Base-by-base conservation (phyloP, 2,888 invertebrate genomes). In the Hemistola chrysoprasaria region DNA sequence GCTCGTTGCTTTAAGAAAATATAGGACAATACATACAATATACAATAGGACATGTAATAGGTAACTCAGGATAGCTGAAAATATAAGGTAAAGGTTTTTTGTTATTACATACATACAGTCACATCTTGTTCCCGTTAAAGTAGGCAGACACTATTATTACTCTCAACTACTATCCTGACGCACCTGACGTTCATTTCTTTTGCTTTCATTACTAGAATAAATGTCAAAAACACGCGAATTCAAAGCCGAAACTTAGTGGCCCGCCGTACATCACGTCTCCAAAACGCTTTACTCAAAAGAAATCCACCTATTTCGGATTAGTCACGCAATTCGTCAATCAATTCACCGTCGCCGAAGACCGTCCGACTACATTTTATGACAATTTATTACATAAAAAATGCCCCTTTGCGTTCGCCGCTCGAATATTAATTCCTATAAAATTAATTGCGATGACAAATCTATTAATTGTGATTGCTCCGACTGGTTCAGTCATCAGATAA, bases 271-370 rank as follows among this genome's bases (percentile, higher is more conserved):
- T 76, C 74, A 75, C 70, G 70, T 72, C 77, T 77, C 76, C 73
- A 77, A 72, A 78, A 71, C 71, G 72, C 82, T 44, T 40, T 43
- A 82, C 78, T 78, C 75, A 78, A 79, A 82, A 86, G 84, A 85
- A 78, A 85, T 84, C 84, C 82, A 83, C 84, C 87, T 76, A 87
- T 87, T 86, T 87, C 57, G 75, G 71, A 88, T 88, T 88, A 80
- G 88, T 81, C 86, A 87, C 84, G 86, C 87, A 81, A 83, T 88
- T 87, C 83, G 85, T 88, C 86, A 86, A 87, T 87, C 84, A 84
- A 82, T 85, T 75, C 67, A 64, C 76, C 77, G 81, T 87, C 85
- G 78, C 78, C 75, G 75, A 70, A 78, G 71, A 80, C 77, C 77
- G 75, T 70, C 68, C 62, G 62, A 67, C 68, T 77, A 79, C 71